Evolutionary conservation across 2,113 vertebrate species (phyloP).

Genomic region (Cinclus mexicanus): DNA sequence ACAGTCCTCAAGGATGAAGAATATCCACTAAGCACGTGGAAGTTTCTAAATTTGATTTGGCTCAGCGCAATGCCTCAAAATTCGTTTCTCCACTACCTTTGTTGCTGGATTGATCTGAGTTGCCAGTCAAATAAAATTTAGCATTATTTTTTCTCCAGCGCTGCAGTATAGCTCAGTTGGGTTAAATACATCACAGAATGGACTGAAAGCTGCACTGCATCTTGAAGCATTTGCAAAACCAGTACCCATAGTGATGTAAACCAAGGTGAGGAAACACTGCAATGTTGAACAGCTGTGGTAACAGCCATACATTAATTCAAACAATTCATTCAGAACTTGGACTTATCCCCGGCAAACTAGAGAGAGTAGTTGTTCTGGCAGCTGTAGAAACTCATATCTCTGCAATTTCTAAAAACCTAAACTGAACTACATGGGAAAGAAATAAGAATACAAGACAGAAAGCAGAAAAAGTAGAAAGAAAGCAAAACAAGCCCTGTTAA

Average conservation of each 20-base stretch:
- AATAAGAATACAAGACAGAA: neutral
- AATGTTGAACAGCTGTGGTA: neutral
- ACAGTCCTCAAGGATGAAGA: neutral
- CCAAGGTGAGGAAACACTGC: neutral
- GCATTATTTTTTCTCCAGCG: neutral
- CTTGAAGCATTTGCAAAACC: neutral
- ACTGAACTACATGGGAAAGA: neutral
- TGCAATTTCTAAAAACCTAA: neutral
- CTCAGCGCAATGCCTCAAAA: neutral
- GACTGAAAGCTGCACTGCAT: neutral
- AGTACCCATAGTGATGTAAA: neutral
- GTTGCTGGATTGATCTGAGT: neutral
- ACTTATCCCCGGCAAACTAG: neutral
- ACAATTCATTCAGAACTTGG: neutral
- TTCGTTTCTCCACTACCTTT: neutral
- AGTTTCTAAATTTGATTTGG: neutral
- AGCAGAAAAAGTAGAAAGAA: neutral
- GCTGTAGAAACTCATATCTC: neutral
- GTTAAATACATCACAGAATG: neutral
- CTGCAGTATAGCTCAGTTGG: neutral
- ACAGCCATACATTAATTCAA: neutral
- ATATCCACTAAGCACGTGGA: fast-evolving
- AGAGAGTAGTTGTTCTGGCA: neutral
- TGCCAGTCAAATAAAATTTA: neutral
- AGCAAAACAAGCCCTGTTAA: neutral